These are phyloP conservation scores for Archegozetes longisetosus DNA, from an alignment of 1,140 invertebrate genomes.

Conservation along the genomic window DNA sequence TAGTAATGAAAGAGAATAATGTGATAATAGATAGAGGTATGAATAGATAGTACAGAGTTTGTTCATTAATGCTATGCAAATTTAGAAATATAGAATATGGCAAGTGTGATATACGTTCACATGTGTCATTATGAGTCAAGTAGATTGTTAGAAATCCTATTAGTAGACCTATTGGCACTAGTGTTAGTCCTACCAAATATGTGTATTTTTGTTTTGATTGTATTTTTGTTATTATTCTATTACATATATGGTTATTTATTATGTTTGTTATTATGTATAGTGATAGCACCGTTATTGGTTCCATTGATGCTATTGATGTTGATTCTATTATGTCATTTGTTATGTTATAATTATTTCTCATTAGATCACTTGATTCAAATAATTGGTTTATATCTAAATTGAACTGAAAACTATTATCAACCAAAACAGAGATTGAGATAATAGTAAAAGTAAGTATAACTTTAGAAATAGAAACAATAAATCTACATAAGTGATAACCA, in stretches of 20 bases:
- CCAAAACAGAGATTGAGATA: neutral
- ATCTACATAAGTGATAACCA: neutral
- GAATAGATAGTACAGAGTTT: neutral
- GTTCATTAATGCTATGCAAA: neutral
- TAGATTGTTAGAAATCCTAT: neutral
- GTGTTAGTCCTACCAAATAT: neutral
- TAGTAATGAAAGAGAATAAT: neutral
- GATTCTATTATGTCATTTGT: neutral
- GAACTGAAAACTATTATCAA: neutral
- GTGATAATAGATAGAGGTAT: neutral
- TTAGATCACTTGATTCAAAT: neutral
- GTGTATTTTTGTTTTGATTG: neutral
- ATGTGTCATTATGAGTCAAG: neutral
- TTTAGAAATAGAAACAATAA: neutral
- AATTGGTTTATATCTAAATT: neutral
- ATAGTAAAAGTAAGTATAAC: neutral
- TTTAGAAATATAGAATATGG: neutral
- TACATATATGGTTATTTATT: neutral
- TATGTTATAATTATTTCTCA: neutral
- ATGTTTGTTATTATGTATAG: neutral
- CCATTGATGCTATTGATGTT: neutral
- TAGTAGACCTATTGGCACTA: neutral
- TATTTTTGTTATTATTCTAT: neutral
- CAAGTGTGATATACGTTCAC: neutral
- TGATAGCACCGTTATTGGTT: neutral